phyloP scores from a whole-genome alignment of 1,140 invertebrate species.

The Lerema accius region DNA sequence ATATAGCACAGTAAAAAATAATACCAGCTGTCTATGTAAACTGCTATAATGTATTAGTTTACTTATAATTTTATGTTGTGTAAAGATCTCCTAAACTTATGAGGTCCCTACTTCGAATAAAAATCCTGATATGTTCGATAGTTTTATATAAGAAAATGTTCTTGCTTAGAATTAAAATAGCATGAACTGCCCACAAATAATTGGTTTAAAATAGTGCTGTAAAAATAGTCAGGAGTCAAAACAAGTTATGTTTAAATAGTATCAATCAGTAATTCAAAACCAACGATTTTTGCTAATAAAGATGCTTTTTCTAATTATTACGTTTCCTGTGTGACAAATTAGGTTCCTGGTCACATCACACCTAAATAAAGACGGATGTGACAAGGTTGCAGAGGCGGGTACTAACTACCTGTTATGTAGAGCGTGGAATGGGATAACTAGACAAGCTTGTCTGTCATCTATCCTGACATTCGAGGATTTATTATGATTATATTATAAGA shows the following conservation, averaged over 20 bases:
- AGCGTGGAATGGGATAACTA: not conserved
- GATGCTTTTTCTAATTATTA: not conserved
- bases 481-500: not conserved
- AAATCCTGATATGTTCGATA: too few species aligned
- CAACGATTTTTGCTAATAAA: too few species aligned
- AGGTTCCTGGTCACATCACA: slow-evolving; percentile 7
- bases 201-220: too few species aligned
- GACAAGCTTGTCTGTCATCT: not conserved
- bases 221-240: too few species aligned
- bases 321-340: slow-evolving; percentile 9
- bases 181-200: too few species aligned
- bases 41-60: not conserved
- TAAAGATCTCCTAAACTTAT: too few species aligned
- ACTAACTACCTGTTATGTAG: slow-evolving; percentile 6
- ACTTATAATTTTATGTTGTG: too few species aligned
- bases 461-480: not conserved
- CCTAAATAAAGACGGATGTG: slow-evolving; percentile 28
- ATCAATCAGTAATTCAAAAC: too few species aligned
- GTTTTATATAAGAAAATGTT: too few species aligned
- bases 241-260: too few species aligned
- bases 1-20: slow-evolving; percentile 36
- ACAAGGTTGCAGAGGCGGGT: slow-evolving; percentile 11
- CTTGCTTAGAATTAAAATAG: too few species aligned
- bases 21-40: slow-evolving; percentile 13
- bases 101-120: too few species aligned